A percentile compares a stretch with the other conserved stretches of the same genome.
Evolutionary conservation across 2,797 vertebrate genomes (phyloP).

Genomic region (Microchirus variegatus): DNA sequence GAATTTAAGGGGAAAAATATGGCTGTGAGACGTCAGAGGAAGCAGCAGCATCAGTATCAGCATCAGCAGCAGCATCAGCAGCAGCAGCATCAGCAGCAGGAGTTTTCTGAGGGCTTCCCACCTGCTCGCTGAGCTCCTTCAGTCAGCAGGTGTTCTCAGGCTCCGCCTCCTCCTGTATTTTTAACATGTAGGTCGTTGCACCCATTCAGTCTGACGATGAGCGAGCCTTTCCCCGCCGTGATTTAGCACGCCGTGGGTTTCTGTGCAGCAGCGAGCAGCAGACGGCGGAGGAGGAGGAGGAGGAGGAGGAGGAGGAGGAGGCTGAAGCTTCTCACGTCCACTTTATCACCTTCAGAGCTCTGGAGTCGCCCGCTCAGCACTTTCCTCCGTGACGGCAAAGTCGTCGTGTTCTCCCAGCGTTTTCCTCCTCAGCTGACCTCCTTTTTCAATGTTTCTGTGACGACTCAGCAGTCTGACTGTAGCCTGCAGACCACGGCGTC

Average conservation of each 20-base stretch:
- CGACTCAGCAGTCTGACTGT: constrained; percentile 57
- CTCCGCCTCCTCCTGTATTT: constrained; percentile 60
- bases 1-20: constrained; percentile 1
- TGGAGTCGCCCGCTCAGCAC: constrained; percentile 70
- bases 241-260: constrained; percentile 64
- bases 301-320: constrained; percentile 14
- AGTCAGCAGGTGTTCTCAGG: constrained; percentile 60
- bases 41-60: too few species aligned
- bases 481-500: constrained; percentile 7
- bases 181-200: constrained; percentile 76
- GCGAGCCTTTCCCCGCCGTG: constrained; percentile 54
- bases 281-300: constrained; percentile 17
- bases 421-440: constrained; percentile 52
- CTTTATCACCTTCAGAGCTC: constrained; percentile 77
- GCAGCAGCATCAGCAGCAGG: too few species aligned
- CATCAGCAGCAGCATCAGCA: too few species aligned
- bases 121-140: constrained; percentile 5
- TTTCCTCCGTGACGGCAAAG: constrained; percentile 21
- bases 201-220: constrained; percentile 63
- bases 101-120: background rate
- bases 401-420: constrained; percentile 19
- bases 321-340: constrained; percentile 43
- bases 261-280: constrained; percentile 22
- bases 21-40: constrained; percentile 3
- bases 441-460: constrained; percentile 51